Evolutionary conservation across 1,140 invertebrate species (phyloP).

Genomic region (Orchestia grillus): DNA sequence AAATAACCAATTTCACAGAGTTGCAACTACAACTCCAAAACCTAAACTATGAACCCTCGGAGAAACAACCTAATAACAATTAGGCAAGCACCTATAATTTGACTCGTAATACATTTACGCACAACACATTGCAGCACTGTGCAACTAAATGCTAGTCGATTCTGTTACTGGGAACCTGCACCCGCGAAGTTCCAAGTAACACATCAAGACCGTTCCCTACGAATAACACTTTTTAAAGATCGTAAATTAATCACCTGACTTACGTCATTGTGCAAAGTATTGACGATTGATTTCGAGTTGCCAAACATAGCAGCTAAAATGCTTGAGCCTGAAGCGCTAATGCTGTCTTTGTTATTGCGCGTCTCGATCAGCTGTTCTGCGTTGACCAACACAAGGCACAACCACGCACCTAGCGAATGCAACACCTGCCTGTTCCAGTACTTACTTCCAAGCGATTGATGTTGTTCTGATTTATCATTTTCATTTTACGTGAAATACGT

Average conservation of each 20-base stretch:
- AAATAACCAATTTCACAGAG: too few species aligned
- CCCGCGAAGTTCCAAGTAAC: neutral
- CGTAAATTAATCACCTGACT: neutral
- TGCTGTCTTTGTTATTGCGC: conserved; percentile 56
- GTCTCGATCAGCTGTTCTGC: conserved; percentile 26
- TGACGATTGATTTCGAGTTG: conserved; percentile 26
- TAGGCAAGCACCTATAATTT: too few species aligned
- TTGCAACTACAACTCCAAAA: too few species aligned
- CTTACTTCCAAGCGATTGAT: conserved; percentile 67
- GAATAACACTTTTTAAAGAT: neutral
- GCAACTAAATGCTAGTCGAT: too few species aligned
- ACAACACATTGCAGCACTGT: too few species aligned
- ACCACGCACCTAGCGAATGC: neutral
- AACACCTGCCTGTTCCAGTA: neutral
- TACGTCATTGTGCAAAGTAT: conserved; percentile 33
- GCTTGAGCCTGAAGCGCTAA: conserved; percentile 29
- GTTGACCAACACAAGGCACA: neutral
- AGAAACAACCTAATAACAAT: too few species aligned
- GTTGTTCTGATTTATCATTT: conserved; percentile 68
- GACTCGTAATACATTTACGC: too few species aligned
- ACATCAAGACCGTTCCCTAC: neutral
- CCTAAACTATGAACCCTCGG: too few species aligned
- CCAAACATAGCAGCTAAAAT: conserved; percentile 57
- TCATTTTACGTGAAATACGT: conserved; percentile 66
- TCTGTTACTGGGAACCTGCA: neutral